Conservation (phyloP, 2,113 vertebrate species). For the Eulemur macaco region DNA sequence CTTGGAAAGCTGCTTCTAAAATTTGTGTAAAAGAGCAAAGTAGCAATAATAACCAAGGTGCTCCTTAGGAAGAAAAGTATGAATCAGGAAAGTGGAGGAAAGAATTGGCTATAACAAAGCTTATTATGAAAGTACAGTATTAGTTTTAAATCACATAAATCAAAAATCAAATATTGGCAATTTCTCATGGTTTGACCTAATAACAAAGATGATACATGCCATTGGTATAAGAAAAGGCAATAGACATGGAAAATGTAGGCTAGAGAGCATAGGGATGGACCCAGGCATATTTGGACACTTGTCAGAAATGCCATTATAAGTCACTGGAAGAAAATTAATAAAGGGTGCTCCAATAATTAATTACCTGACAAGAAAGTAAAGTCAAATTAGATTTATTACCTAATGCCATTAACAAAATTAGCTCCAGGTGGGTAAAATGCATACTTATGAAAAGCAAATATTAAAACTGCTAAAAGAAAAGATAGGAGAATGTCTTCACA, state of each 20-base stretch:
- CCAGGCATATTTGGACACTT: not conserved
- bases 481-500: not conserved
- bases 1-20: not conserved
- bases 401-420: slow-evolving; percentile 16
- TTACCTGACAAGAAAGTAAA: not conserved
- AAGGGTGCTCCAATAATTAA: not conserved
- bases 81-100: not conserved
- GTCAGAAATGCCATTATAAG: not conserved
- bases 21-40: not conserved
- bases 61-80: not conserved
- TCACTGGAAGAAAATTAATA: not conserved
- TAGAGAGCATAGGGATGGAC: not conserved
- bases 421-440: not conserved
- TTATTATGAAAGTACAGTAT: not conserved
- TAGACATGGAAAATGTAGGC: not conserved
- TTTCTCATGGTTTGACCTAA: not conserved
- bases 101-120: not conserved
- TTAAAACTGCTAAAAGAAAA: slow-evolving; percentile 47
- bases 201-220: not conserved
- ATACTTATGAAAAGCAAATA: not conserved
- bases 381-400: not conserved
- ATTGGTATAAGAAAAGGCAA: not conserved
- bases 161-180: not conserved
- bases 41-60: not conserved
- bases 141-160: not conserved